Evolutionary conservation across 2,113 vertebrate genomes (phyloP), one percentile per base, ranked within the genome.

Genomic region (Cephalopholis sonnerati): DNA sequence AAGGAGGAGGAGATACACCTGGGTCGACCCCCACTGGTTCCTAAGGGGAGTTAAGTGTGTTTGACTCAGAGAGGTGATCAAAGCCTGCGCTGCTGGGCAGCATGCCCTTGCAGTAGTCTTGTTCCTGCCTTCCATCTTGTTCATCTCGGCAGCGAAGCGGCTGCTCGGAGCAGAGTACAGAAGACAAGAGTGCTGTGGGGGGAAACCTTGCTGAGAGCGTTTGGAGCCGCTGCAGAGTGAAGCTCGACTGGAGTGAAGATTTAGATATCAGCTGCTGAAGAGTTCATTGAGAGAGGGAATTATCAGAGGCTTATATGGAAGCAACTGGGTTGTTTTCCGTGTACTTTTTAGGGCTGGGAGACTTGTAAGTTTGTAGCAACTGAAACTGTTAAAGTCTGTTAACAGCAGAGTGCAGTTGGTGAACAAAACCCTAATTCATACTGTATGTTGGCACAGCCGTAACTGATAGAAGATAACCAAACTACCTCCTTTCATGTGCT

Each of bases 41-140:
- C 77, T 83, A 63, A 84, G 65, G 82, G 70, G 57, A 89, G 72
- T 55, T 81, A 78, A 83, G 82, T 77, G 74, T 77, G 74, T 88
- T 90, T 88, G 79, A 90, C 78, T 90, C 68, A 1, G 74, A 70
- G 50, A 83, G 44, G 54, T 74, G 88, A 94, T 93, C 88, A 91
- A 92, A 93, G 88, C 72, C 32, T 70, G 36, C 54, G 74, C 91
- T 86, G 57, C 79, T 85, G 86, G 89, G 81, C 86, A 84, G 24
- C 70, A 57, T 87, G 86, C 84, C 82, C 81, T 65, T 32, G 59
- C 81, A 69, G 61, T 55, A 79, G 63, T 76, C 83, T 81, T 68
- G 54, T 36, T 84, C 76, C 80, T 44, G 27, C 72, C 76, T 88
- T 89, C 80, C 72, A 76, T 85, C 88, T 83, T 80, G 82, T 81